Conservation (phyloP, 2,888 invertebrate genomes). For the Megastigmus dorsalis region DNA sequence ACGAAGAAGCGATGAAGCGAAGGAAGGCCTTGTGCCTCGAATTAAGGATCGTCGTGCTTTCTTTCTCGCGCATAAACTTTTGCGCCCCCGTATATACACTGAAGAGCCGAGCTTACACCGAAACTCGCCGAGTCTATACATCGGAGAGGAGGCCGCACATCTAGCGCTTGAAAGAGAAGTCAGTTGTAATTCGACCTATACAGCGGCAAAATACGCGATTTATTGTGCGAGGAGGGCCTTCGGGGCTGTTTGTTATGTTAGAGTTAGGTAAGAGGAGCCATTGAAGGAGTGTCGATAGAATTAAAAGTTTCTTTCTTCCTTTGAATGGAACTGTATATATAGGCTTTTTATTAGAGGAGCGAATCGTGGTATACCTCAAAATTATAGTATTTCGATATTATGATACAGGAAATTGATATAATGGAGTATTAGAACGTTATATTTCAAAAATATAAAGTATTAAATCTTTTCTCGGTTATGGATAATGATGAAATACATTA, state of each 20-base stretch:
- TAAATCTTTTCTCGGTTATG: too few species aligned
- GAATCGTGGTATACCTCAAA: too few species aligned
- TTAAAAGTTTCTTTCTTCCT: not conserved
- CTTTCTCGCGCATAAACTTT: conserved; percentile 15
- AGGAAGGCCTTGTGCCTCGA: not conserved
- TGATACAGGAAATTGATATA: too few species aligned
- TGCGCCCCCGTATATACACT: not conserved
- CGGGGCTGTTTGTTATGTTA: not conserved
- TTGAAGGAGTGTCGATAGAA: not conserved
- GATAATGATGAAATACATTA: too few species aligned
- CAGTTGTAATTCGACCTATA: conserved; percentile 10
- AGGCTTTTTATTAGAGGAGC: too few species aligned
- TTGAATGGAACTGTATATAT: not conserved
- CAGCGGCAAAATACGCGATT: not conserved
- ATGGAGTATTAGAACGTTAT: too few species aligned
- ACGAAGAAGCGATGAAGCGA: not conserved
- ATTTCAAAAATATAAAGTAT: too few species aligned
- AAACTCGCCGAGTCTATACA: not conserved
- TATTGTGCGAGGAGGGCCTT: not conserved
- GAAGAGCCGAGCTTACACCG: not conserved
- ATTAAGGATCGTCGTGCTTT: not conserved
- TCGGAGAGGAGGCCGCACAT: not conserved
- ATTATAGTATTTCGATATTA: too few species aligned
- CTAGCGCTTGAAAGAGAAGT: conserved; percentile 3
- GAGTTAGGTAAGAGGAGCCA: not conserved